phyloP scores from a whole-genome alignment of 2,888 invertebrate species.

The Eueremaeus valkanovi region DNA sequence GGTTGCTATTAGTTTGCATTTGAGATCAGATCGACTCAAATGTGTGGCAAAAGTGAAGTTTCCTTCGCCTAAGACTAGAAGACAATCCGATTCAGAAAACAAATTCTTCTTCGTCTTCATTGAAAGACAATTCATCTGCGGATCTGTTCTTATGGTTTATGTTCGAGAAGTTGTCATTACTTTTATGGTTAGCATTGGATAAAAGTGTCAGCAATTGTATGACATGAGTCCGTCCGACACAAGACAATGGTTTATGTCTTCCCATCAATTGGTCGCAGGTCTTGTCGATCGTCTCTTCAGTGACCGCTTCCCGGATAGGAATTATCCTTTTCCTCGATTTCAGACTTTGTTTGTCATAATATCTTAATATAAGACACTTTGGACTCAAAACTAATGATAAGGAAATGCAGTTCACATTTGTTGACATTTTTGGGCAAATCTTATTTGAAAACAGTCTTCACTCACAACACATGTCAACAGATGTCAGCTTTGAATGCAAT shows the following conservation, averaged over 20 bases:
- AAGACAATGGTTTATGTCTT: constrained; percentile 18
- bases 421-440: constrained; percentile 2
- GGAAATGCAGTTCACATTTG: background rate
- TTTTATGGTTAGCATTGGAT: background rate
- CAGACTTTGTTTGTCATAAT: constrained; percentile 17
- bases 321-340: background rate
- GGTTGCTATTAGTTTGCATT: constrained; percentile 34
- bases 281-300: background rate
- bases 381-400: constrained; percentile 2
- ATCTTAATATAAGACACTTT: constrained; percentile 32
- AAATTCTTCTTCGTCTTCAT: constrained; percentile 21
- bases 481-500: background rate
- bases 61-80: constrained; percentile 34
- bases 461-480: no score
- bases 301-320: background rate
- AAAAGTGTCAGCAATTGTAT: constrained; percentile 6
- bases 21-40: background rate
- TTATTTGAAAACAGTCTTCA: no score
- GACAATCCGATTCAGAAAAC: constrained; percentile 17
- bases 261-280: constrained; percentile 1
- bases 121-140: background rate
- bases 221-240: background rate
- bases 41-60: constrained; percentile 32
- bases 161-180: background rate
- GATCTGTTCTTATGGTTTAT: background rate